Conservation (phyloP, 2,797 vertebrate species). For the Microhierax caerulescens region DNA sequence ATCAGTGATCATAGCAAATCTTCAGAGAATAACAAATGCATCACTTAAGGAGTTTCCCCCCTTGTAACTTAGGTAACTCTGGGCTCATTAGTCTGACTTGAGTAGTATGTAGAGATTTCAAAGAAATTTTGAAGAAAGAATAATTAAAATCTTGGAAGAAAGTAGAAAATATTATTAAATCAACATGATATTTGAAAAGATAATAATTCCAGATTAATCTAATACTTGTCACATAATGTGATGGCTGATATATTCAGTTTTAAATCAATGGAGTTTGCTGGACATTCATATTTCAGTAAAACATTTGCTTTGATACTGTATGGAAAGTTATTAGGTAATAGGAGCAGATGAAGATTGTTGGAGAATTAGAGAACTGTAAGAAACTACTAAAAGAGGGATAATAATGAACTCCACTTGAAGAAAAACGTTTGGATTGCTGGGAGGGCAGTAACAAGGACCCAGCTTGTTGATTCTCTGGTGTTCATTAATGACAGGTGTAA, state of each 20-base stretch:
- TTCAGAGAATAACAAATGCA: not conserved
- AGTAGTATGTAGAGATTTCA: not conserved
- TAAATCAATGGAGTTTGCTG: not conserved
- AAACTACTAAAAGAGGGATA: not conserved
- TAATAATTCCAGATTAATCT: not conserved
- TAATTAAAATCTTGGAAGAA: not conserved
- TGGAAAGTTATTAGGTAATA: not conserved
- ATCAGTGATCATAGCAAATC: not conserved
- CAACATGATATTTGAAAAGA: not conserved
- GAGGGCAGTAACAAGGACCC: not conserved
- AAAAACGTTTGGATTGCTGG: not conserved
- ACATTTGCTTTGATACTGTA: not conserved
- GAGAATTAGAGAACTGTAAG: not conserved
- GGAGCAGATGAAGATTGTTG: not conserved
- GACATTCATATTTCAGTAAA: not conserved
- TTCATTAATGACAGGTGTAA: not conserved
- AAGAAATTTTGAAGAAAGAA: not conserved
- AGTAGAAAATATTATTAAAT: not conserved
- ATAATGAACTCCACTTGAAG: not conserved
- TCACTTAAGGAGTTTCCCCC: not conserved
- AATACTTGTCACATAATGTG: not conserved
- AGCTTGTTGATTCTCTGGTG: not conserved
- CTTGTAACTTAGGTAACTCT: not conserved
- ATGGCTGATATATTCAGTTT: slow-evolving; percentile 3
- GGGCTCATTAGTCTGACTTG: not conserved